Base-by-base conservation (phyloP, 2,113 vertebrate genomes). In the Polypterus senegalus region DNA sequence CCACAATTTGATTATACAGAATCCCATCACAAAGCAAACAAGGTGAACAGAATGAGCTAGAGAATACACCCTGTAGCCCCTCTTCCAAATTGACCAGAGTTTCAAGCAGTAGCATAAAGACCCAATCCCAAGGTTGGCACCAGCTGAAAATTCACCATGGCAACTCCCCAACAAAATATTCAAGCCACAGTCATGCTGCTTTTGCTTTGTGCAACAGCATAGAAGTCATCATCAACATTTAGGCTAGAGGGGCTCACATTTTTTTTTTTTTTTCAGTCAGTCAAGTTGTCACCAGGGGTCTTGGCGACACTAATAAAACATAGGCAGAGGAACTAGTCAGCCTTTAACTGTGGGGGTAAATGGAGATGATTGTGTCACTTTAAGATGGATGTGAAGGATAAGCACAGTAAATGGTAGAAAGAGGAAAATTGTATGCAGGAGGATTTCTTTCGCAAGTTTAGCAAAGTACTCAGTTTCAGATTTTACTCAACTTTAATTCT, bases 401-500 rank as follows among this genome's bases (percentile, higher is more conserved):
- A 66, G 65, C 71, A 73, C 63, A 7, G 67, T 67, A 67, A 46
- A 45, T 61, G 60, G 49, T 68, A 51, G 53, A 53, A 57, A 46
- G 62, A 27, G 27, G 27, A 27, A 27, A 27, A 27, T 27, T 69
- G 66, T 71, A 67, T 57, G 60, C 64, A 76, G 73, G 71, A 74
- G 61, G 74, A 60, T 63, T 63, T 61, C 65, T 68, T 65, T 72
- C 69, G 77, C 10, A 61, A 43, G 73, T 44, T 55, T 46, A 52
- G 64, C 63, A 68, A 61, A 62, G 63, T 71, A 70, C 61, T 58
- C 74, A 74, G 73, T 63, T 66, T 65, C 63, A 66, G 58, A 53
- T 78, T 80, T 83, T 81, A 94, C 91, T 92, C 92, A 95, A 94
- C 92, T 94, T 84, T 79, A 85, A 81, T 74, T 81, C 80, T 85